Base-by-base conservation (phyloP, 2,797 vertebrate genomes). In the Eulemur albifrons region DNA sequence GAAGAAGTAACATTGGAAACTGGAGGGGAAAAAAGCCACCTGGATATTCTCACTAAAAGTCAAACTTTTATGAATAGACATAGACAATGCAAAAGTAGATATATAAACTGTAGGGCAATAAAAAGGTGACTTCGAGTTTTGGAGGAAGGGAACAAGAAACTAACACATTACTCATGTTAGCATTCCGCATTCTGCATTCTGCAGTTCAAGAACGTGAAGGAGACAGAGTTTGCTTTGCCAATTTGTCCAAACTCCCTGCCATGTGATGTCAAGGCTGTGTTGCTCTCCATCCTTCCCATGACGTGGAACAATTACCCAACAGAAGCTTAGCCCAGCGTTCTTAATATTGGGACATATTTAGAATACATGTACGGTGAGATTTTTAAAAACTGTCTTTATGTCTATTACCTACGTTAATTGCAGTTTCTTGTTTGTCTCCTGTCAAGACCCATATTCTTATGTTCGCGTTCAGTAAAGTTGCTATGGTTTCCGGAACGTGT, bases 391-490 rank as follows among this genome's bases (percentile, higher is more conserved):
- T 48, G 14, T n/a, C 20, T 63, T 69, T 48, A 10, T 57, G 30
- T 69, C 23, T 48, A 89, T 98, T 98, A 99, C 99, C 99, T 97
- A 99, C 99, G 96, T 99, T 99, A 80, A 99, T 99, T 96, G 99
- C 99, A 0, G 99, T 99, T 98, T 99, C 99, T 98, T 99, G 99
- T 96, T 99, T 99, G 98, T 99, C 99, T 80, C 99, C 99, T 0
- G 99, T 99, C 98, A 99, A 99, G 97, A 99, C 99, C 99, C 99
- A 99, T 96, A 99, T 99, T 98, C 99, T 99, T 97, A 99, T 99
- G 98, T 99, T 99, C 35, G 99, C 99, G 98, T 98, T 99, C 98
- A 99, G 99, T 94, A 99, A 98, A 7, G 99, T 99, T 95, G 99
- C 98, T 97, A 99, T 99, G 91, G 99, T 99, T 98, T 99, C 99